These are phyloP conservation scores for Siniperca undulata DNA, from an alignment of 2,797 vertebrate species.

Conservation along the genomic window DNA sequence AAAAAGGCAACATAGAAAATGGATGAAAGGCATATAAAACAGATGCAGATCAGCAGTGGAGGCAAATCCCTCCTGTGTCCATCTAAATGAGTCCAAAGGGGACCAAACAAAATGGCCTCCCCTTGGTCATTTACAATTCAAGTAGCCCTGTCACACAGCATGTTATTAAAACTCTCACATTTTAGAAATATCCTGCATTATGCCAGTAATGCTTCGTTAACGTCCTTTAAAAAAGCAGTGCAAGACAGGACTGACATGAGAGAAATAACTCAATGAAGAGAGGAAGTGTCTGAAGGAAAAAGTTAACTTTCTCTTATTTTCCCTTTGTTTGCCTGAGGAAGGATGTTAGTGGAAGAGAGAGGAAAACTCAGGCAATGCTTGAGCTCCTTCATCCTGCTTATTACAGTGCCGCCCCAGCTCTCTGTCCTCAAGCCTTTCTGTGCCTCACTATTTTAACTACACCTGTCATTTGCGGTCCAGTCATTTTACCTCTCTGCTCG, in stretches of 20 bases:
- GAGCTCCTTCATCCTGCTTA: constrained; percentile 83
- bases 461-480: constrained; percentile 89
- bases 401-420: constrained; percentile 75
- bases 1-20: constrained; percentile 77
- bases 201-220: constrained; percentile 66
- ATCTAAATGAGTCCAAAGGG: constrained; percentile 76
- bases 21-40: constrained; percentile 77
- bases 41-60: constrained; percentile 81
- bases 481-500: constrained; percentile 84
- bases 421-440: constrained; percentile 85
- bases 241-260: constrained; percentile 38
- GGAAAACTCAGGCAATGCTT: constrained; percentile 78
- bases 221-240: constrained; percentile 14
- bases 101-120: constrained; percentile 74
- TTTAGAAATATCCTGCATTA: constrained; percentile 46
- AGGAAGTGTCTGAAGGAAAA: constrained; percentile 69
- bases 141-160: constrained; percentile 59
- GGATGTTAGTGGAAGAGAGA: constrained; percentile 78
- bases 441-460: constrained; percentile 87
- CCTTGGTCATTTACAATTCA: constrained; percentile 73
- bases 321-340: constrained; percentile 81
- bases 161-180: constrained; percentile 56
- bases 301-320: constrained; percentile 82
- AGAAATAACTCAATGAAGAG: constrained; percentile 61
- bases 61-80: constrained; percentile 77